Percentiles rank a stretch among this genome's conserved stretches.
Conservation (phyloP, 2,113 vertebrate genomes). For the Leptobrachium leishanense region DNA sequence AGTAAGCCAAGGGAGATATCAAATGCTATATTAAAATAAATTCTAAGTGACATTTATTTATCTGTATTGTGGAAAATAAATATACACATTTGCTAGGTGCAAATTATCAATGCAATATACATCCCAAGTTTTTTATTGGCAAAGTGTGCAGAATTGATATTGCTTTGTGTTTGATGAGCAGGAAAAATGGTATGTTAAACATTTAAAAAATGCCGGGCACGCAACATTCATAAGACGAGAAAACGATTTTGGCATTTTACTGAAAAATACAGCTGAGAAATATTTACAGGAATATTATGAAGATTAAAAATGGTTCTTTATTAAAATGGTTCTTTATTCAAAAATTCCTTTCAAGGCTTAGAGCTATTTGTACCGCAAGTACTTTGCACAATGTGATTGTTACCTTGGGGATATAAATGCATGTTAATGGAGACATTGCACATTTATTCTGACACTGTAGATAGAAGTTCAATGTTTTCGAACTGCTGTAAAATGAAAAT, state of each 20-base stretch:
- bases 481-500: not conserved
- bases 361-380: slow-evolving; percentile 24
- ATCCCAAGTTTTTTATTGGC: not conserved
- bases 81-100: not conserved
- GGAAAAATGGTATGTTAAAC: not conserved
- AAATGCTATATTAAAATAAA: not conserved
- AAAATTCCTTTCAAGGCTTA: slow-evolving; percentile 25
- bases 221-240: not conserved
- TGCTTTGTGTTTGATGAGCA: not conserved
- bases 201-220: not conserved
- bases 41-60: slow-evolving; percentile 13
- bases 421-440: slow-evolving; percentile 6
- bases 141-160: not conserved
- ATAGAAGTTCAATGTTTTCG: not conserved
- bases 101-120: not conserved
- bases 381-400: slow-evolving; percentile 12
- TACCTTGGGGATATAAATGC: slow-evolving; percentile 17
- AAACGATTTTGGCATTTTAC: not conserved
- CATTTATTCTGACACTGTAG: slow-evolving; percentile 30
- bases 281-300: slow-evolving; percentile 35
- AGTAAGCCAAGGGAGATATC: not conserved
- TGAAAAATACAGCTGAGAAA: slow-evolving; percentile 17
- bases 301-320: slow-evolving; percentile 24
- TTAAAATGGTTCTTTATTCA: slow-evolving; percentile 8
- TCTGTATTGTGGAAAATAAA: not conserved